A percentile compares a stretch with the other conserved stretches of the same genome.
Conservation (phyloP, 2,888 invertebrate species). For the Agrochola circellaris region DNA sequence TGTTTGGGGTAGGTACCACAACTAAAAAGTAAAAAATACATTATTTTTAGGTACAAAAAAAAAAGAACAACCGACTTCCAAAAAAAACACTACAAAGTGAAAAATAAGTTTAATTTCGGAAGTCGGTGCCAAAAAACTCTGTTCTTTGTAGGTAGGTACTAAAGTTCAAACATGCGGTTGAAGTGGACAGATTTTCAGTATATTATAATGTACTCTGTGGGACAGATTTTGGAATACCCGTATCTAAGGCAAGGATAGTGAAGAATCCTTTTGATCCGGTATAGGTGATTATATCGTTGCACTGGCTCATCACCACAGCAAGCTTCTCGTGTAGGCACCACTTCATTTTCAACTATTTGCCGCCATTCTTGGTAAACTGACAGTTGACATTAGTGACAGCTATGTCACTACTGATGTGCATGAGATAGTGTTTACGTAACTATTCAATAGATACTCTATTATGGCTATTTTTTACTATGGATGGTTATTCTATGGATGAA, state of each 20-base stretch:
- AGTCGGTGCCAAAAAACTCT: no score
- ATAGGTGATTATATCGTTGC: neutral
- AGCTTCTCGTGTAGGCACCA: neutral
- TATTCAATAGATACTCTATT: neutral
- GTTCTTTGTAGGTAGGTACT: neutral
- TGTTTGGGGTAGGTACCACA: no score
- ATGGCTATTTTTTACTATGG: no score
- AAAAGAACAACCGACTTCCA: no score
- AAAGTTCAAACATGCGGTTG: neutral
- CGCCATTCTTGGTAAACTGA: neutral
- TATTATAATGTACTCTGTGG: no score
- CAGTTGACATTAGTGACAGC: conserved; percentile 1
- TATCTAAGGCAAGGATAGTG: no score
- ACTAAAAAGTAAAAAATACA: no score
- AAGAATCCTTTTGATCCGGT: neutral
- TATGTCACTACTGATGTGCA: neutral
- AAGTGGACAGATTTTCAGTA: neutral
- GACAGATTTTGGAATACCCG: neutral
- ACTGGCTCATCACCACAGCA: neutral
- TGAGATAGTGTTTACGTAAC: neutral
- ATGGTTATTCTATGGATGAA: no score
- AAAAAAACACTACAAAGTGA: no score
- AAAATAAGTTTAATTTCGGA: no score
- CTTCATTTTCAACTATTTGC: neutral
- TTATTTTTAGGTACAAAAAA: no score